Evolutionary conservation across 2,113 vertebrate species (phyloP), one percentile per base, ranked within the genome.

Genomic region (Otus sunia): DNA sequence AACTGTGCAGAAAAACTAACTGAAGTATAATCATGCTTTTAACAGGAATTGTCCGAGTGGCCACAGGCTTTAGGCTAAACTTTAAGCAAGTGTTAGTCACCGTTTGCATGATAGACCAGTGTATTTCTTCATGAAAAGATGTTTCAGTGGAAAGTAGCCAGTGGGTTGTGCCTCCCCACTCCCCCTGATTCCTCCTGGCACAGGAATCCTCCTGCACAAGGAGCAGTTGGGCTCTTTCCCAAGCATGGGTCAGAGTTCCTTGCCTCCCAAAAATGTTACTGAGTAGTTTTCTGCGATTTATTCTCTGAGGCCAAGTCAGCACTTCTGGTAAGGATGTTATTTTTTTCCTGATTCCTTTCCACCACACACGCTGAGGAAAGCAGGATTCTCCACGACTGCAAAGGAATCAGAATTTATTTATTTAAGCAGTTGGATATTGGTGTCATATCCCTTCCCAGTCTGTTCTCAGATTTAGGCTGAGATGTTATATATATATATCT

Each of bases 71-170:
- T 12, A 25, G 36, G 49, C 71, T 74, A 6, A 63, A 41, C 71
- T 68, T 90, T 18, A 47, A 10, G 15, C 1, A 3, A 52, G 41
- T 0, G 5, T 41, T 63, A 20, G 53, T 68, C 66, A 37, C 60
- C 0, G 0, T 36, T 58, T 56, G 41, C 21, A 2, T 25, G 36
- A 36, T 6, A 29, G 45, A 29, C 53, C 4, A 2, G 11, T 6
- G 20, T 3, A 12, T 52, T 68, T 52, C 64, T 73, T 12, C 47
- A 30, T 27, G 15, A 36, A 22, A 74, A 43, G 47, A 7, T 6
- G 17, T 29, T 47, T 34, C 3, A 4, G 34, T 22, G 74, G 45
- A 34, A 45, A 62, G 55, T 3, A 14, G 45, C 0, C 5, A 6
- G 10, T 8, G 68, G 62, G n/a, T 9, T 25, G 62, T 41, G 60